phyloP scores from a whole-genome alignment of 2,113 vertebrate genomes.

The Paramormyrops kingsleyae region DNA sequence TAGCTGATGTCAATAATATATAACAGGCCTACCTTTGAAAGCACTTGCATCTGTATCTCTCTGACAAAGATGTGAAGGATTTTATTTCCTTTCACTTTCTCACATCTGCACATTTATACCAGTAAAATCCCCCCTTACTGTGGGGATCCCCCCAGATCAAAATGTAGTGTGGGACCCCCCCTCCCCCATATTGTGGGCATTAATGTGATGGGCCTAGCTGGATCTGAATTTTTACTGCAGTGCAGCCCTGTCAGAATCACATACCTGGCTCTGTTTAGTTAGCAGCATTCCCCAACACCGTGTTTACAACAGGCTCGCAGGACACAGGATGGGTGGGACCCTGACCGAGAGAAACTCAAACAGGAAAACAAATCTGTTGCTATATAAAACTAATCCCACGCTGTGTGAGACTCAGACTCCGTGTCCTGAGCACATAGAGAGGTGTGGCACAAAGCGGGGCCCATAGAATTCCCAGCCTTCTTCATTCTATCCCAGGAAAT shows the following conservation, averaged over 20 bases:
- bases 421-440: background rate
- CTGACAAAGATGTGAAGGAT: background rate
- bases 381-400: background rate
- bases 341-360: background rate
- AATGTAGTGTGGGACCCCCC: too few species aligned
- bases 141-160: too few species aligned
- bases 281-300: background rate
- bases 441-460: background rate
- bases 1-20: too few species aligned
- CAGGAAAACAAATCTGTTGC: background rate
- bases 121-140: too few species aligned
- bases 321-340: background rate
- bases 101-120: background rate
- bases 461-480: background rate
- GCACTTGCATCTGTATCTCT: background rate
- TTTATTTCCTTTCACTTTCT: background rate
- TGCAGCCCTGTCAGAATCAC: background rate
- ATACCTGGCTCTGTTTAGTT: background rate
- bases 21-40: background rate
- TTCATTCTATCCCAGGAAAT: background rate
- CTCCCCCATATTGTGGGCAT: too few species aligned
- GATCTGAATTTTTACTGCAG: background rate
- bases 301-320: background rate
- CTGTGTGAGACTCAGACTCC: background rate
- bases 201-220: background rate